A percentile compares a stretch with the other conserved stretches of the same genome.
Conservation (phyloP, 92 coral and sea anemone genomes). For the Pocillopora meandrina region DNA sequence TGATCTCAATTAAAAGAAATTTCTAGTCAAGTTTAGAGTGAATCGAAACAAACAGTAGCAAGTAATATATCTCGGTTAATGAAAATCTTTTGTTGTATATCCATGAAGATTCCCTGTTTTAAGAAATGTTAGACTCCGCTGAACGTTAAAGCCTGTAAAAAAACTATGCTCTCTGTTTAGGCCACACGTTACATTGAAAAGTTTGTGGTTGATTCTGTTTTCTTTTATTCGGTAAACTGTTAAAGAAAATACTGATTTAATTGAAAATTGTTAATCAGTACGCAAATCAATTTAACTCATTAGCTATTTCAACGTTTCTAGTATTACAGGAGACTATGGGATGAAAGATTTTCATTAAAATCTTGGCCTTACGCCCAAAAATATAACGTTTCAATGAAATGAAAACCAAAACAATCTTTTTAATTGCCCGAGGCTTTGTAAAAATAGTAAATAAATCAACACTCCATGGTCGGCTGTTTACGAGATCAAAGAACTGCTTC, state of each 20-base stretch:
- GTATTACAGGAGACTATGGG: background rate
- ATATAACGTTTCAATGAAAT: slow-evolving; percentile 3
- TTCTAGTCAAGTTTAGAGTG: no score
- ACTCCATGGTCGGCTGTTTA: background rate
- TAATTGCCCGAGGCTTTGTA: background rate
- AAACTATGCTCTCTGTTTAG: background rate
- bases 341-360: background rate
- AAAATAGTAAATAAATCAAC: background rate
- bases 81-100: no score
- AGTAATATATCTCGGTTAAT: no score
- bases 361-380: background rate
- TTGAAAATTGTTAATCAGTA: background rate
- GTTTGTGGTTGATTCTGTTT: background rate
- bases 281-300: background rate
- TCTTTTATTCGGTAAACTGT: background rate
- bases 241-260: background rate
- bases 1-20: no score
- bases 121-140: no score
- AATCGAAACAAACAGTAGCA: no score
- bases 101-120: no score
- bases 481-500: background rate
- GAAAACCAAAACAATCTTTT: background rate
- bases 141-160: no score
- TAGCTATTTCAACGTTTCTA: background rate
- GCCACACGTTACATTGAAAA: background rate